These are phyloP conservation scores for Cyprinodon variegatus DNA, from an alignment of 2,113 vertebrate species.

Conservation along the genomic window DNA sequence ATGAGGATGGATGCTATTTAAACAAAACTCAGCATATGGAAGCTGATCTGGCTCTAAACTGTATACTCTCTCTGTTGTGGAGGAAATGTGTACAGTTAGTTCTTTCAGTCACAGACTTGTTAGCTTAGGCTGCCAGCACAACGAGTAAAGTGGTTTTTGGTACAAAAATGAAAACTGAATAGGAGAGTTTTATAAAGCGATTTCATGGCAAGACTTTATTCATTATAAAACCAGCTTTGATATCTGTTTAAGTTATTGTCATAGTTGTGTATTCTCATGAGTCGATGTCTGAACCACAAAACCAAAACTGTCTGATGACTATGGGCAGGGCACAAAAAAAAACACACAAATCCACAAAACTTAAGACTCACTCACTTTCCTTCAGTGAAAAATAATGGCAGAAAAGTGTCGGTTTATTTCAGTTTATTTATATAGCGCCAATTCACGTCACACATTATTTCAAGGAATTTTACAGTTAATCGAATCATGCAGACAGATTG, in stretches of 20 bases:
- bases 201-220: background rate
- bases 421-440: no score
- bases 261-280: background rate
- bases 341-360: background rate
- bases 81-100: constrained; percentile 8
- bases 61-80: constrained; percentile 6
- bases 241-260: background rate
- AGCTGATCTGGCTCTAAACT: constrained; percentile 32
- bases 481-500: no score
- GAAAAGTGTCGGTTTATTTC: no score
- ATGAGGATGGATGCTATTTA: constrained; percentile 13
- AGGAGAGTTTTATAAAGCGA: background rate
- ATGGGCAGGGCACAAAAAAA: background rate
- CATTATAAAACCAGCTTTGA: no score
- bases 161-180: background rate
- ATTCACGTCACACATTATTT: no score
- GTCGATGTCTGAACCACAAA: no score
- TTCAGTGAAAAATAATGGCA: no score
- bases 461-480: no score
- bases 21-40: constrained; percentile 16
- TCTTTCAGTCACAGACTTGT: constrained; percentile 31
- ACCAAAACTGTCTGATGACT: background rate
- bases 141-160: constrained; percentile 20
- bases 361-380: background rate
- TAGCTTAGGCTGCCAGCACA: constrained; percentile 42